Percentiles rank a stretch among this genome's conserved stretches.
phyloP scores from a whole-genome alignment of 2,888 invertebrate genomes.

The Vandiemenella viatica region DNA sequence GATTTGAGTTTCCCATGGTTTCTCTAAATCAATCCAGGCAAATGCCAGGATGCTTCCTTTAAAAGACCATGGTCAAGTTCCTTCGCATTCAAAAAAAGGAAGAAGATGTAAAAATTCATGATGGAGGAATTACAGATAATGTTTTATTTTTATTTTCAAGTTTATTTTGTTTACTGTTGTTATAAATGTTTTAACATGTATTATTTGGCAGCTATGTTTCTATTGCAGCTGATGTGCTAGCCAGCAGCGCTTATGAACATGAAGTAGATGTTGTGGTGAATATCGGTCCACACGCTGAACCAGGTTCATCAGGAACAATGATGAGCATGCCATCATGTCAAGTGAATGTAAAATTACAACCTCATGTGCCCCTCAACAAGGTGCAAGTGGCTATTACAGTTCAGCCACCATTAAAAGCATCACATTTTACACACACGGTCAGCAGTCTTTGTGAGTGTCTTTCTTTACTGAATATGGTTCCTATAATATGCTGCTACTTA shows the following conservation, averaged over 20 bases:
- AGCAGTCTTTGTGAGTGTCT: conserved; percentile 22
- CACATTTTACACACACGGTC: conserved; percentile 24
- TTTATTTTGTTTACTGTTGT: too few relatives aligned
- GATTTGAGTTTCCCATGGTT: too few relatives aligned
- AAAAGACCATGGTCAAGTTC: too few relatives aligned
- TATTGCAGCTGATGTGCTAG: conserved; percentile 24
- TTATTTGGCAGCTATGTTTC: too few relatives aligned
- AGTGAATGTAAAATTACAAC: conserved; percentile 40
- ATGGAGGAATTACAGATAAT: too few relatives aligned
- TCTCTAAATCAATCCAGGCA: too few relatives aligned
- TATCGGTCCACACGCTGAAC: conserved; percentile 31
- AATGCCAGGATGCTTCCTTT: too few relatives aligned
- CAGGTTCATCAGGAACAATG: conserved; percentile 22
- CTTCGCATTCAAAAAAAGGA: too few relatives aligned
- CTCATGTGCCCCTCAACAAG: conserved; percentile 44
- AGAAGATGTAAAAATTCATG: too few relatives aligned
- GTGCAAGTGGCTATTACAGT: conserved; percentile 49
- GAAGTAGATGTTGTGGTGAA: conserved; percentile 36
- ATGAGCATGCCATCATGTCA: conserved; percentile 35
- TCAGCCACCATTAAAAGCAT: conserved; percentile 37
- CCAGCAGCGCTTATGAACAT: conserved; percentile 33
- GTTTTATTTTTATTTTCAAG: too few relatives aligned
- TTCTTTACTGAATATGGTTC: neutral
- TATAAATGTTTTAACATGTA: too few relatives aligned
- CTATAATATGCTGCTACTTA: too few relatives aligned